phyloP scores from a whole-genome alignment of 2,113 vertebrate genomes.

The Butastur rufipennis region DNA sequence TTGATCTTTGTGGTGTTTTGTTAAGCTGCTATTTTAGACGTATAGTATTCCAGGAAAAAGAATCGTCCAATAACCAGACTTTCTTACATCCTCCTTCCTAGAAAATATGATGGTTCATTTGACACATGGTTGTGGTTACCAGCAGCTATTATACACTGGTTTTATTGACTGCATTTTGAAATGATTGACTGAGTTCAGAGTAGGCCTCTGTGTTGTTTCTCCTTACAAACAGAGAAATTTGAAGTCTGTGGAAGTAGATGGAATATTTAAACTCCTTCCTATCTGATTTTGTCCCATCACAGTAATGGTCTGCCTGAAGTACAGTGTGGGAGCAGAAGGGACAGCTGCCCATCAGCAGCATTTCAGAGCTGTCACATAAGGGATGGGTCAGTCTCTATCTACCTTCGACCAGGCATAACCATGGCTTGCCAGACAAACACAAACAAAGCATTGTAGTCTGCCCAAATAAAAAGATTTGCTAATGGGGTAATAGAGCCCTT shows the following conservation, averaged over 20 bases:
- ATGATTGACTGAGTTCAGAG: neutral
- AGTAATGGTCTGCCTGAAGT: neutral
- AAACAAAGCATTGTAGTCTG: neutral
- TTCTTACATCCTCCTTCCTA: neutral
- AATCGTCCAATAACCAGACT: neutral
- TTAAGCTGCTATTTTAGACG: neutral
- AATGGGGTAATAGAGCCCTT: neutral
- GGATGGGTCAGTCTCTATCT: neutral
- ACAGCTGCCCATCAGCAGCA: neutral
- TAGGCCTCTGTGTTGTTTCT: neutral
- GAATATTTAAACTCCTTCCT: neutral
- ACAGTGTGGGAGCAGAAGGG: neutral
- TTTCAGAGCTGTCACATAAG: neutral
- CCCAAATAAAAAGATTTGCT: neutral
- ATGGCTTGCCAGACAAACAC: neutral
- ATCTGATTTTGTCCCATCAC: neutral
- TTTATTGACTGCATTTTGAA: conserved; percentile 26
- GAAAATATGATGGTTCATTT: neutral
- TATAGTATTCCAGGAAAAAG: conserved; percentile 23
- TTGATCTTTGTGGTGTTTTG: neutral
- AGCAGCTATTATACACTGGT: neutral
- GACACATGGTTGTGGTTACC: conserved; percentile 12
- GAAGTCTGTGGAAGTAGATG: neutral
- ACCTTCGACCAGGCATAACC: neutral
- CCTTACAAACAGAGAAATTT: neutral